phyloP scores from a whole-genome alignment of 2,888 invertebrate genomes.

The Podabrus alpinus region DNA sequence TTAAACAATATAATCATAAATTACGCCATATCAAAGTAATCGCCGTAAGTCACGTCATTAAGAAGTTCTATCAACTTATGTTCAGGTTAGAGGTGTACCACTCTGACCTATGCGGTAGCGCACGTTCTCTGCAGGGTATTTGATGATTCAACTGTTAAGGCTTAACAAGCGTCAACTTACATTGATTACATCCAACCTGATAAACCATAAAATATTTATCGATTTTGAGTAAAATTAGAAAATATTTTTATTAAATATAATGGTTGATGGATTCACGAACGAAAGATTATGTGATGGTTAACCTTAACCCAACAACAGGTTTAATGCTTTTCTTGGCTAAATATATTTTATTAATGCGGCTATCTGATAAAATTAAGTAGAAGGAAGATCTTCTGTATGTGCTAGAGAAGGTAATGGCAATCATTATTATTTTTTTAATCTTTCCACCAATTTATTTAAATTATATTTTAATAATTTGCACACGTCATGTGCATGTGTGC shows the following conservation, averaged over 20 bases:
- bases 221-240: not conserved
- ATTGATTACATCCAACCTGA: conserved; percentile 20
- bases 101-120: conserved; percentile 28
- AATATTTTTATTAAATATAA: not conserved
- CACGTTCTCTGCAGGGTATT: conserved; percentile 29
- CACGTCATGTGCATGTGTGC: no score
- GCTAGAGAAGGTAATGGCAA: not conserved
- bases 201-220: not conserved
- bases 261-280: not conserved
- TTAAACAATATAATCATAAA: not conserved
- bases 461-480: no score
- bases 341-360: not conserved
- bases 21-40: not conserved
- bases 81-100: conserved; percentile 27
- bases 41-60: conserved; percentile 25
- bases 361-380: not conserved
- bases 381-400: not conserved
- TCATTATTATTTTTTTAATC: no score
- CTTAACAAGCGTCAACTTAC: conserved; percentile 20
- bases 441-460: not conserved
- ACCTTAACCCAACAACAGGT: not conserved
- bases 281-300: not conserved
- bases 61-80: conserved; percentile 21
- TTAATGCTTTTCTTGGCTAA: not conserved
- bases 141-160: conserved; percentile 19